Evolutionary conservation across 2,888 invertebrate species (phyloP), one percentile per base, ranked within the genome.

Genomic region (Athalia rosae): DNA sequence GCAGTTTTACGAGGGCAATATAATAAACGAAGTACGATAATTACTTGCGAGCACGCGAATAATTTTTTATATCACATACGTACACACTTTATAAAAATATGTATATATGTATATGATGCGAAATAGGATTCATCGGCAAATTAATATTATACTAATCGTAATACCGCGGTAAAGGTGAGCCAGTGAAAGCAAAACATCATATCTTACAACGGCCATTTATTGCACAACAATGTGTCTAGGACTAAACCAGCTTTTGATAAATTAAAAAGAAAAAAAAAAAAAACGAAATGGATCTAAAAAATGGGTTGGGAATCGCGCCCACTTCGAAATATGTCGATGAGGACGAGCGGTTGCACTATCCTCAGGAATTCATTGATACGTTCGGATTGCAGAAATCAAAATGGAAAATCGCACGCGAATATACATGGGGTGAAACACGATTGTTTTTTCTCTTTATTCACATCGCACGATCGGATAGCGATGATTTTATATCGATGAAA

Each of bases 121-220:
- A 11, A 67, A 48, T 48, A 28, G 28, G n/a, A 63, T 77, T 59
- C 67, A 67, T n/a, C 43, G 28, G 71, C 47, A 62, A 77, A 77
- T 81, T 86, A 87, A 86, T 85, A 28, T 28, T 28, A 28, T 28
- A 83, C 83, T 87, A 86, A 86, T 86, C 86, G 86, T 87, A 87
- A 87, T 86, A 87, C 85, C 85, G 82, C 83, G 85, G 80, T 83
- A 88, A 87, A 88, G 87, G 88, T 88, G 88, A 88, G 85, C 84
- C 84, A 85, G 88, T 88, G 88, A 88, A 88, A 88, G 88, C 85
- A 86, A 85, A 85, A 86, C 86, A 86, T 87, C 80, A 62, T 59
- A 59, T 61, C 61, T 59, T 74, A 47, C 13, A 2, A 28, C 28
- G 13, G 11, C 4, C 7, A 13, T 13, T 41, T 74, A 48, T 74